Evolutionary conservation across 2,888 invertebrate genomes (phyloP).

Genomic region (Allacma fusca): DNA sequence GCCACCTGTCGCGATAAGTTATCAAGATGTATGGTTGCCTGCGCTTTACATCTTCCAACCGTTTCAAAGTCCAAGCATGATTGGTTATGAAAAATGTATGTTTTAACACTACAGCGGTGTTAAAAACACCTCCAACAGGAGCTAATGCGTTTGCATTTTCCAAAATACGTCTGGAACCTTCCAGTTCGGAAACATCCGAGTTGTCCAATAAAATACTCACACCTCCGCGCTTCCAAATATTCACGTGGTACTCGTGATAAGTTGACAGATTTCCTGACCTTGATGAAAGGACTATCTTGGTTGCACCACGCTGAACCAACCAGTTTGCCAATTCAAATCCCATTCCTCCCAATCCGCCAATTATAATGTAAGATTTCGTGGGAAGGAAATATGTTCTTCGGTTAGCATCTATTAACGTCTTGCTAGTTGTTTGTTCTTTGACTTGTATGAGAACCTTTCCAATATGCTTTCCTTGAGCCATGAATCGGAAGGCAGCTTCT

Average conservation of each 20-base stretch:
- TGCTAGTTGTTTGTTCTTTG: conserved; percentile 66
- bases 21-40: conserved; percentile 68
- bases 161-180: conserved; percentile 63
- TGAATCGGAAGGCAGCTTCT: conserved; percentile 77
- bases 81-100: conserved; percentile 67
- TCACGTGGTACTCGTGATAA: conserved; percentile 78
- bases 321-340: conserved; percentile 88
- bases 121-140: conserved; percentile 69
- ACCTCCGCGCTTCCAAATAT: conserved; percentile 69
- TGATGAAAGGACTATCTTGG: conserved; percentile 80
- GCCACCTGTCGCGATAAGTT: conserved; percentile 65
- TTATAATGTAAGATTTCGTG: conserved; percentile 67
- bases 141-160: neutral
- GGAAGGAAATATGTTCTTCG: no score
- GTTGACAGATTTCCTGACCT: conserved; percentile 80
- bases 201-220: conserved; percentile 72
- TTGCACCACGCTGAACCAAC: conserved; percentile 83
- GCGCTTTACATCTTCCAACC: conserved; percentile 67
- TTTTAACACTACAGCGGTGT: conserved; percentile 68
- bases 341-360: conserved; percentile 89
- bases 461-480: conserved; percentile 80
- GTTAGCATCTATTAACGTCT: conserved; percentile 66
- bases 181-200: conserved; percentile 63
- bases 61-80: conserved; percentile 64
- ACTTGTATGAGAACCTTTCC: conserved; percentile 75